Conservation (phyloP, 1,140 invertebrate species). For the Bombyx mandarina region DNA sequence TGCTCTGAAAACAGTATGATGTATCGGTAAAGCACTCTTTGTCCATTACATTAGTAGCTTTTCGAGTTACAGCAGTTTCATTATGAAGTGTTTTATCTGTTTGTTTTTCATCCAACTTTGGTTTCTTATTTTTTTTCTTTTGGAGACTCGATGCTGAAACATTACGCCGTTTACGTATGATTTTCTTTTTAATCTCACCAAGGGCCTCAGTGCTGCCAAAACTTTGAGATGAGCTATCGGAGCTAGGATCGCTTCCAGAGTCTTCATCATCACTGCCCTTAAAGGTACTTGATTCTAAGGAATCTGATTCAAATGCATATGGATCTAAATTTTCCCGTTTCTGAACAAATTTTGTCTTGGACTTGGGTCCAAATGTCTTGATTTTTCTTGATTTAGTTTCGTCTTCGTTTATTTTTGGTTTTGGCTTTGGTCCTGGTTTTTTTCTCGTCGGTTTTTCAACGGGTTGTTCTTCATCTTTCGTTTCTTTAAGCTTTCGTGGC, state of each 20-base stretch:
- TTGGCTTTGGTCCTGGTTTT: slow-evolving; percentile 29
- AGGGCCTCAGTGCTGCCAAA: slow-evolving; percentile 32
- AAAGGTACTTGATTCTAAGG: slow-evolving; percentile 26
- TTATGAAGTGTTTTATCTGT: slow-evolving; percentile 5
- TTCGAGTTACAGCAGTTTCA: not conserved
- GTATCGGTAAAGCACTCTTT: slow-evolving; percentile 49
- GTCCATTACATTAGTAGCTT: slow-evolving; percentile 20
- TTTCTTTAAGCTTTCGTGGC: slow-evolving; percentile 34
- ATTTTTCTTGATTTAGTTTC: slow-evolving; percentile 16
- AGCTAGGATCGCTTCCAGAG: slow-evolving; percentile 31
- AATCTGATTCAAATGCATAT: slow-evolving; percentile 50
- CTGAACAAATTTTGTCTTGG: slow-evolving; percentile 30
- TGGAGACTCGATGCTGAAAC: slow-evolving; percentile 33
- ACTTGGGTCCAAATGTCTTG: slow-evolving; percentile 30
- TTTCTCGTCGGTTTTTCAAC: slow-evolving; percentile 26
- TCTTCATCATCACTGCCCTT: slow-evolving; percentile 26
- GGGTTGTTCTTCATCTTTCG: slow-evolving; percentile 13
- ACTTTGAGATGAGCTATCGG: slow-evolving; percentile 36
- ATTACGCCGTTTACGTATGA: slow-evolving; percentile 32
- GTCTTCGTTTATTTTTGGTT: slow-evolving; percentile 19
- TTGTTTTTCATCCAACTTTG: slow-evolving; percentile 25
- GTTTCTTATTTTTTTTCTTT: slow-evolving; percentile 41
- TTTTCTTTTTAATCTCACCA: slow-evolving; percentile 37
- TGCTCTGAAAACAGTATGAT: slow-evolving; percentile 51
- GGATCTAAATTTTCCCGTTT: slow-evolving; percentile 33